Evolutionary conservation across 2,113 vertebrate species (phyloP).

Genomic region (Rhinichthys klamathensis): DNA sequence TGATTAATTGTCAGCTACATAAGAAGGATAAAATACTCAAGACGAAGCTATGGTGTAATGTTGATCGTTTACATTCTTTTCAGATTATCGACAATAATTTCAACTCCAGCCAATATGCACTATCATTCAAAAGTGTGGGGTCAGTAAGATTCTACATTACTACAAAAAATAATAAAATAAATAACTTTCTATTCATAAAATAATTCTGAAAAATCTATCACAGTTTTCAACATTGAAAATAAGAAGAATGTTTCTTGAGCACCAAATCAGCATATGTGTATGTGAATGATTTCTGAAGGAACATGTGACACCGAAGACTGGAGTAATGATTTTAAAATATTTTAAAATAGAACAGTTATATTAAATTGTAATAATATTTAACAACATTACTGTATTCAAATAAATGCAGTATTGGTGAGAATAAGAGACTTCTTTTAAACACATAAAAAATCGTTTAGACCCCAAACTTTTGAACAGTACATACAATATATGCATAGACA

Average conservation of each 20-base stretch:
- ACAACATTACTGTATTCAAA: neutral
- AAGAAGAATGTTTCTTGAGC: no score
- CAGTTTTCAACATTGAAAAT: no score
- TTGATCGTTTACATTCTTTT: neutral
- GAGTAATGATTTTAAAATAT: neutral
- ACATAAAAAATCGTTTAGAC: neutral
- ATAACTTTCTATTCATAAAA: no score
- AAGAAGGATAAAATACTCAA: no score
- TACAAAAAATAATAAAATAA: neutral
- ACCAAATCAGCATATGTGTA: no score
- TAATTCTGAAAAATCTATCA: no score
- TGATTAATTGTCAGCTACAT: no score
- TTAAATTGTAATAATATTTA: neutral
- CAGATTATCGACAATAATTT: neutral
- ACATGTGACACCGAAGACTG: neutral
- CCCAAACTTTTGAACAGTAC: neutral
- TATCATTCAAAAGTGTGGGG: neutral
- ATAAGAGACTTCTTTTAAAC: neutral
- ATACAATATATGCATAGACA: conserved; percentile 40
- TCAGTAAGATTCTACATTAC: neutral
- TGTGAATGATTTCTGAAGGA: no score
- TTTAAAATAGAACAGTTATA: neutral
- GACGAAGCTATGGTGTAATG: neutral
- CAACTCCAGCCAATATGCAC: neutral
- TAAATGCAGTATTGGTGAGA: neutral